Evolutionary conservation across 2,797 vertebrate species (phyloP), one percentile per base, ranked within the genome.

Genomic region (Chrysocyon brachyurus): DNA sequence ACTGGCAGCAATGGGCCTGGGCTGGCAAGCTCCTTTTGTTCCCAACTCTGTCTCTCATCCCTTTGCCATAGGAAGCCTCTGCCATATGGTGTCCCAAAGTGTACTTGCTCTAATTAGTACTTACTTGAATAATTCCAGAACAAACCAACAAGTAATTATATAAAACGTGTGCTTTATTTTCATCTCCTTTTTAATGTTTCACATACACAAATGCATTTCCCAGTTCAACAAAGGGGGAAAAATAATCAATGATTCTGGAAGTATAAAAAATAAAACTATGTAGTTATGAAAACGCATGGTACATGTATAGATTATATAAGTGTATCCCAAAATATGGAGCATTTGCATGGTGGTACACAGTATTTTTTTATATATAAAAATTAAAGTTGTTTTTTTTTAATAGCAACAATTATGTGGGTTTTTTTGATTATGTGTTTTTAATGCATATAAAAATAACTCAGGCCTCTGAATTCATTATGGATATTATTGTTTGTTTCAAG

Each of bases 181-280:
- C 33, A 77, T 73, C 26, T 97, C 31, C 49, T 96, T 86, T 83
- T 82, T 40, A 87, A 6, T 73, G 91, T 84, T 96, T 97, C 75
- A 97, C 46, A 73, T 56, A 79, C n/a, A 96, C 86, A 97, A 98
- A 98, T 78, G 91, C 96, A 97, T 92, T 98, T 98, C 84, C 82
- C 46, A 82, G 66, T 86, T 94, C 77, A 91, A 86, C 40, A 82
- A 83, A n/a, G 54, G 12, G 28, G 77, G 75, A 64, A 70, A 83
- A 93, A 98, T 96, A 68, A 68, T 68, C 91, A 97, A 93, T 97
- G 97, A 98, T 98, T 96, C 57, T n/a, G 4, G 95, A 96, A 33
- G 16, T 36, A 68, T 21, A 91, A 91, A 49, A 68, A 77, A 87
- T 85, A 75, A 7, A 56, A 52, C 31, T 70, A 83, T 54, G 31